Evolutionary conservation across 2,113 vertebrate genomes (phyloP), one percentile per base, ranked within the genome.

Genomic region (Ageneiosus marmoratus): DNA sequence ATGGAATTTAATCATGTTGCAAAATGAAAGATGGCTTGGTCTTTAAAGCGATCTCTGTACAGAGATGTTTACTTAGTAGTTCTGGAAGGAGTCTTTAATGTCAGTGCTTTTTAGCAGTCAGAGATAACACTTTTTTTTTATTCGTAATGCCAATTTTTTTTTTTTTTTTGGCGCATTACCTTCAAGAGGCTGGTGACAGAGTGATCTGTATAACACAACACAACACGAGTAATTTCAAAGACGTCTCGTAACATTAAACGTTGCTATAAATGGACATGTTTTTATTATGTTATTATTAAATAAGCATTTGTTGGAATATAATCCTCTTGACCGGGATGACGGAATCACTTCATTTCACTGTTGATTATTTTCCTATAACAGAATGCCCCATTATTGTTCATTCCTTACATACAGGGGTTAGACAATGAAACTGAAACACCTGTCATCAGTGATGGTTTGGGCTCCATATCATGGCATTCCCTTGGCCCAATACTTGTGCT

Each of bases 21-120:
- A 41, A 56, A 56, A 24, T 32, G 2, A 41, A n/a, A 15, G 32
- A 53, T 51, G 27, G 27, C 48, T 1, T 20, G 32, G 10, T 15
- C 46, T 67, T 34, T 34, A 34, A 20, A 15, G 32, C 62, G 18
- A 6, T 15, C 32, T 63, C 60, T 32, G 27, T 18, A 34, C 1
- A 10, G 15, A 63, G 62, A 63, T 63, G 62, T 46, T 72, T 72
- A 72, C n/a, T 70, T 70, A 15, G 67, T 13, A n/a, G n/a, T 70
- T 70, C 12, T n/a, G 67, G 67, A 70, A 67, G 63, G 27, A 63
- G 58, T 29, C 58, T 62, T 4, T 16, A 32, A 27, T 63, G 12
- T 32, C 29, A 32, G 27, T 2, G 2, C 27, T 46, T 70, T 44
- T 9, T 70, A 13, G 46, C 24, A 48, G 41, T 18, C n/a, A 32